These are phyloP conservation scores for Aricia agestis DNA, from an alignment of 1,140 invertebrate species.

Conservation along the genomic window DNA sequence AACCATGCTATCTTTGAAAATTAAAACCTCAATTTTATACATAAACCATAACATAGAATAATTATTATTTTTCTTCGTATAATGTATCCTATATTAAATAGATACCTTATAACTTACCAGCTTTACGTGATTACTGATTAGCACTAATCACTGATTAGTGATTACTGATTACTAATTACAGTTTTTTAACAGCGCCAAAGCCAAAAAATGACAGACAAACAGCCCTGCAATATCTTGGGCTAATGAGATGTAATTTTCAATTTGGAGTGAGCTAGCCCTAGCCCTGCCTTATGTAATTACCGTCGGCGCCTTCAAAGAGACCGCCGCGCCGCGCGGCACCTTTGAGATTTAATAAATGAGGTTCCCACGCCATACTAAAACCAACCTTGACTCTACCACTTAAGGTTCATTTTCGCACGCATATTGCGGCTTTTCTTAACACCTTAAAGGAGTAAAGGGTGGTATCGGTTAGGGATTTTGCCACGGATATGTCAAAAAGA, in stretches of 20 bases:
- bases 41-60: too few species aligned
- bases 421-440: conserved; percentile 49
- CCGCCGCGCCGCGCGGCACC: conserved; percentile 58
- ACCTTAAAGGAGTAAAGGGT: conserved; percentile 66
- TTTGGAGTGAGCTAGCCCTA: conserved; percentile 28
- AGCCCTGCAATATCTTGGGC: conserved; percentile 16
- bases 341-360: conserved; percentile 69
- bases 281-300: conserved; percentile 64
- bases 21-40: too few species aligned
- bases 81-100: too few species aligned
- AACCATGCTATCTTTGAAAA: too few species aligned
- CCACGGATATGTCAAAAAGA: conserved; percentile 72
- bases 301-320: conserved; percentile 59
- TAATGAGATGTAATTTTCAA: conserved; percentile 24
- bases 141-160: too few species aligned
- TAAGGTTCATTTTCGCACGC: conserved; percentile 27
- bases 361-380: conserved; percentile 27
- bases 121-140: too few species aligned
- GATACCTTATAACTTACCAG: too few species aligned
- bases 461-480: conserved; percentile 72
- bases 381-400: conserved; percentile 16
- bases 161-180: too few species aligned
- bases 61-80: too few species aligned
- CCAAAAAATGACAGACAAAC: not conserved
- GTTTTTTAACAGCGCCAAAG: not conserved